Evolutionary conservation across 2,797 vertebrate species (phyloP).

Genomic region (Lagorchestes hirsutus): DNA sequence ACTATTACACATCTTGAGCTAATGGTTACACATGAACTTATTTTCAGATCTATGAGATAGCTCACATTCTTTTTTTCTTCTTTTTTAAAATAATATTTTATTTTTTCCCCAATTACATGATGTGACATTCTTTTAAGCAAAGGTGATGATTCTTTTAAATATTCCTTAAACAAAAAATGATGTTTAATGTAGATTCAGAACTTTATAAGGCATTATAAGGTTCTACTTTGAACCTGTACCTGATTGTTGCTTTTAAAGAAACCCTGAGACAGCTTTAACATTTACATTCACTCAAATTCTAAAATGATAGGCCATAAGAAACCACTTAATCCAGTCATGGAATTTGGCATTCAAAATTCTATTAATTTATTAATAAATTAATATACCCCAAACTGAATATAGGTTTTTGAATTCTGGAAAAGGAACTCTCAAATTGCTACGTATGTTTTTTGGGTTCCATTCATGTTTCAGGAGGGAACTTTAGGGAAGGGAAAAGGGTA

Average conservation of each 20-base stretch:
- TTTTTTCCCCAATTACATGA: not conserved
- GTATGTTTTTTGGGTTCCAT: not conserved
- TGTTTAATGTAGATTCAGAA: conserved; percentile 10
- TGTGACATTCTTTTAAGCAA: not conserved
- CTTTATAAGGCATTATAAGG: conserved; percentile 11
- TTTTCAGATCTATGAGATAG: not conserved
- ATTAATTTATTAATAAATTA: not conserved
- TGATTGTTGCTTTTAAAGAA: conserved; percentile 11
- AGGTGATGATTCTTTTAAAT: not conserved
- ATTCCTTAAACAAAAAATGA: conserved; percentile 30
- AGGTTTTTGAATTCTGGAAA: not conserved
- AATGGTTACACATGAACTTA: not conserved
- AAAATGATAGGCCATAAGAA: conserved; percentile 6
- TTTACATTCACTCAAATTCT: conserved; percentile 7
- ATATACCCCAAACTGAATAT: not conserved
- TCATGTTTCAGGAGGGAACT: conserved; percentile 10
- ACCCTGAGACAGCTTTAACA: conserved; percentile 24
- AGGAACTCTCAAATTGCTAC: not conserved
- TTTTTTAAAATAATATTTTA: not conserved
- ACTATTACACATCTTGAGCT: not conserved
- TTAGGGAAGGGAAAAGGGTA: conserved; percentile 18
- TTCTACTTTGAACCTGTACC: conserved; percentile 23
- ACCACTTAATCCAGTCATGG: not conserved
- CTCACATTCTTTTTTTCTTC: not conserved
- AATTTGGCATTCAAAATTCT: not conserved